phyloP scores from a whole-genome alignment of 2,888 invertebrate genomes.

The Meghimatium bilineatum region DNA sequence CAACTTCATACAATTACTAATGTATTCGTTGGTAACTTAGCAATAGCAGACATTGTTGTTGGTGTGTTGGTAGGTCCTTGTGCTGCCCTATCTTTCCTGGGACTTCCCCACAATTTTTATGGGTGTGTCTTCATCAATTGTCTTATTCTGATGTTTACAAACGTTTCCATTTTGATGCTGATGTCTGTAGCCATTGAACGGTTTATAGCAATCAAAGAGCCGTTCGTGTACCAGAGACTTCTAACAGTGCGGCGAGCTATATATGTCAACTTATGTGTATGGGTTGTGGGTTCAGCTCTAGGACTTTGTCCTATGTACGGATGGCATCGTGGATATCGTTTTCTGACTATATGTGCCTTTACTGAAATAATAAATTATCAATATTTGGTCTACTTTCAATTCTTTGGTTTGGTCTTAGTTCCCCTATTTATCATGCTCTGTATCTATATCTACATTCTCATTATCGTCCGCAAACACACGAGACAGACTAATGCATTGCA shows the following conservation, averaged over 20 bases:
- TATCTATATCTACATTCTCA: conserved; percentile 73
- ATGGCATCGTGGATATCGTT: conserved; percentile 67
- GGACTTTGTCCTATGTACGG: conserved; percentile 73
- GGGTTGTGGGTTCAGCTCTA: conserved; percentile 67
- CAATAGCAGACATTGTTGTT: conserved; percentile 68
- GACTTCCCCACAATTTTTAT: conserved; percentile 63
- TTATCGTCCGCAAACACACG: conserved; percentile 69
- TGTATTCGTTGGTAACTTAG: conserved; percentile 70
- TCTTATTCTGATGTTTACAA: conserved; percentile 72
- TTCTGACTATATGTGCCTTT: conserved; percentile 64
- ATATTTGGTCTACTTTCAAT: conserved; percentile 75
- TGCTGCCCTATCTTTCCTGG: conserved; percentile 63
- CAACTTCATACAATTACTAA: conserved; percentile 69
- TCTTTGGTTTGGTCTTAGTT: conserved; percentile 72
- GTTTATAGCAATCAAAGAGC: conserved; percentile 73
- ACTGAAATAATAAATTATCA: conserved; percentile 71
- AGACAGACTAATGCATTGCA: conserved; percentile 60
- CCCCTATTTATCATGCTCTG: conserved; percentile 70
- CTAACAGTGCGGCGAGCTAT: conserved; percentile 63
- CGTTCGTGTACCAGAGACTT: conserved; percentile 68
- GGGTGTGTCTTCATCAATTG: conserved; percentile 73
- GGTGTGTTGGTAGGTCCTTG: conserved; percentile 69
- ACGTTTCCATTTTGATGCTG: conserved; percentile 74
- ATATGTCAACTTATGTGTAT: conserved; percentile 60
- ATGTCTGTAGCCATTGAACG: conserved; percentile 73